Evolutionary conservation across 2,888 invertebrate species (phyloP), one percentile per base, ranked within the genome.

Genomic region (Melangyna quadrimaculata): DNA sequence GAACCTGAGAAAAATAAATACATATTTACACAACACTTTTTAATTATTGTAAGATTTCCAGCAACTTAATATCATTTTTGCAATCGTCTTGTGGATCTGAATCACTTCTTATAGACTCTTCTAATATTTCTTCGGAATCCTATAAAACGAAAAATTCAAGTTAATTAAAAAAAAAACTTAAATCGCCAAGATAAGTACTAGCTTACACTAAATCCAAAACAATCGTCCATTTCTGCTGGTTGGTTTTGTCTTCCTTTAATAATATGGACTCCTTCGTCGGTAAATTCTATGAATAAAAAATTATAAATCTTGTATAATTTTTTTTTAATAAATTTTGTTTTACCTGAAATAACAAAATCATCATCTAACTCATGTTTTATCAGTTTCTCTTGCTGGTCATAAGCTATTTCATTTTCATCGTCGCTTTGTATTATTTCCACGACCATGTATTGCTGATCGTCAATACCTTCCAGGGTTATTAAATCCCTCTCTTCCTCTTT

Each of bases 391-490:
- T 43, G n/a, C n/a, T n/a, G 6, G 7, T 69, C 78, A 14, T 37
- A 29, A 4, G 53, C 10, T 4, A 80, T 3, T 7, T 95, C 94
- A 6, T 93, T 93, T 87, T 95, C 95, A 88, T 95, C 96, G 70
- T 95, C 95, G 87, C 94, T 94, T 22, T 97, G 96, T 55, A 97
- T 96, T 10, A 98, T 97, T 92, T 98, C 97, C 14, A 98, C 93
- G n/a, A 98, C 97, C 63, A 98, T 97, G 89, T 97, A 97, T 91
- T 97, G 96, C 88, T 97, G 96, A 0, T 96, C 96, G 91, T 95
- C 95, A 7, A 94, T 94, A 27, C 94, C 94, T 90, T 96, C 94
- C 0, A 95, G 94, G 6, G 95, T 94, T 92, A 95, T 94, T 91
- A 95, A 88, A 35, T 89, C 88, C 1, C 87, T 87, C 14, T 88